Conservation (phyloP, 1,140 invertebrate species). For the Brachionus calyciflorus region DNA sequence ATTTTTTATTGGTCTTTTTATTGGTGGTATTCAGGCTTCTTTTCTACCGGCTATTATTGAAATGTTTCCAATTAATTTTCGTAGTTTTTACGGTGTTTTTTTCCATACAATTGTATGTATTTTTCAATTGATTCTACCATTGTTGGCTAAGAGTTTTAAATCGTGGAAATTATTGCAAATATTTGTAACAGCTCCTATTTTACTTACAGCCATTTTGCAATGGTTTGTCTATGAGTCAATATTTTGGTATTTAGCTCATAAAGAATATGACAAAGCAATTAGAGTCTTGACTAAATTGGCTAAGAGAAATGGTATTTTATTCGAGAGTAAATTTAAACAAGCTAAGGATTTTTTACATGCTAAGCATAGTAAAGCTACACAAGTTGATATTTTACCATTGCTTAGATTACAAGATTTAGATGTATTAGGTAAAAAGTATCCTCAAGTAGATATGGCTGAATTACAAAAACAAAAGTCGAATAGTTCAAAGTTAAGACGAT, state of each 20-base stretch:
- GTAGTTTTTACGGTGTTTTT: constrained; percentile 43
- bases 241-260: constrained; percentile 41
- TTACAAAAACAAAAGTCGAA: constrained; percentile 42
- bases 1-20: constrained; percentile 43
- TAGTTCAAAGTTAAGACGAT: constrained; percentile 31
- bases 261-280: constrained; percentile 41
- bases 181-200: constrained; percentile 16
- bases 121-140: constrained; percentile 39
- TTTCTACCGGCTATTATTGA: constrained; percentile 42
- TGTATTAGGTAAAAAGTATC: constrained; percentile 42
- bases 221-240: constrained; percentile 40
- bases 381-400: constrained; percentile 39
- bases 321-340: constrained; percentile 42
- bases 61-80: constrained; percentile 39
- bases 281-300: constrained; percentile 11
- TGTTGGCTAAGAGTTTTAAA: background rate
- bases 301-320: constrained; percentile 12
- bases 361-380: constrained; percentile 34
- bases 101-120: constrained; percentile 1
- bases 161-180: constrained; percentile 42
- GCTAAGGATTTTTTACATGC: constrained; percentile 44
- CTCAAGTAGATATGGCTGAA: constrained; percentile 39
- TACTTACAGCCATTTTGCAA: constrained; percentile 20
- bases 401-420: constrained; percentile 37
- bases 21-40: constrained; percentile 20